These are phyloP conservation scores for Gila orcuttii DNA, from an alignment of 2,113 vertebrate species.

Conservation along the genomic window DNA sequence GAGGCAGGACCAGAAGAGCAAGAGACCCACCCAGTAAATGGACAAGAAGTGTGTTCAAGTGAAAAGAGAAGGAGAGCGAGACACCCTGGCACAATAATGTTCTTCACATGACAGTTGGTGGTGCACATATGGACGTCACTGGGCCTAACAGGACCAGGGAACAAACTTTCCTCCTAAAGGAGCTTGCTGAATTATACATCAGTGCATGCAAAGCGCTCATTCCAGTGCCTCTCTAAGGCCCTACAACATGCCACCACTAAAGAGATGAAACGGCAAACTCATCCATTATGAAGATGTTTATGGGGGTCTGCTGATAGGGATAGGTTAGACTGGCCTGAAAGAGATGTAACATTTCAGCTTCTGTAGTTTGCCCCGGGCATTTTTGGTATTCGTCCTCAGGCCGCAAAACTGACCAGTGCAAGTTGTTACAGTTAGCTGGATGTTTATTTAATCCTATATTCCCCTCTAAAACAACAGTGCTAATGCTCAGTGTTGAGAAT, in stretches of 20 bases:
- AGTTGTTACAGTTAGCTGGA: conserved; percentile 9
- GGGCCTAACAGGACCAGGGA: conserved; percentile 55
- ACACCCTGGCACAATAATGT: conserved; percentile 2
- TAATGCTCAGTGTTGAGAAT: neutral
- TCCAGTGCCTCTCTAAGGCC: conserved; percentile 60
- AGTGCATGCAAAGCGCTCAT: conserved; percentile 58
- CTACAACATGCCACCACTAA: conserved; percentile 50
- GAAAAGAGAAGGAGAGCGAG: conserved; percentile 6
- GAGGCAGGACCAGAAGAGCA: conserved; percentile 1
- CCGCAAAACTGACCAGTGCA: conserved; percentile 10
- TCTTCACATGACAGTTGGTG: conserved; percentile 18
- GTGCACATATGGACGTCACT: conserved; percentile 46
- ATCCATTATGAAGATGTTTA: conserved; percentile 71
- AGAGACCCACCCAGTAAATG: neutral
- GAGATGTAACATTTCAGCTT: conserved; percentile 19
- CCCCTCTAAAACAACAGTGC: neutral
- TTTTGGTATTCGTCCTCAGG: conserved; percentile 46
- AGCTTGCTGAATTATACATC: conserved; percentile 73
- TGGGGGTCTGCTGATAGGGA: conserved; percentile 49
- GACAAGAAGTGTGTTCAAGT: neutral
- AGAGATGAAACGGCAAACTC: conserved; percentile 56
- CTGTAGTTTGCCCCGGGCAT: conserved; percentile 38
- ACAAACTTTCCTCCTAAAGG: conserved; percentile 53
- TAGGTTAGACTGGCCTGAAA: conserved; percentile 36
- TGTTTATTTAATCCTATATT: neutral